A percentile compares a stretch with the other conserved stretches of the same genome.
Evolutionary conservation across 2,888 invertebrate species (phyloP).

Genomic region (Caenorhabditis imperialis): DNA sequence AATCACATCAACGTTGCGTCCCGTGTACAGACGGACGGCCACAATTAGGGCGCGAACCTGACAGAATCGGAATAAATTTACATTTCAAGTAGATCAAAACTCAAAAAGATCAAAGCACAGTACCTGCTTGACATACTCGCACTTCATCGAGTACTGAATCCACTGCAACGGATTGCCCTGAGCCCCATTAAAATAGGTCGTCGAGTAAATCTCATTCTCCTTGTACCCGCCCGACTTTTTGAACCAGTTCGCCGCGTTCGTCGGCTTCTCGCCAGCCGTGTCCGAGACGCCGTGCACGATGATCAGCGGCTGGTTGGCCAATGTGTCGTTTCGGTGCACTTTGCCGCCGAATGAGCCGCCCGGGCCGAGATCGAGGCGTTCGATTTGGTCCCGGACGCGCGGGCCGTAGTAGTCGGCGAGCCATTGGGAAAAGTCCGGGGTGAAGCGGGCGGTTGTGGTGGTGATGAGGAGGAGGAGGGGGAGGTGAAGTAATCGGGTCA

Average conservation of each 20-base stretch:
- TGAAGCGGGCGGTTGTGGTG: slow-evolving; percentile 57
- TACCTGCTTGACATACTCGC: slow-evolving; percentile 73
- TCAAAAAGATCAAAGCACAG: neutral
- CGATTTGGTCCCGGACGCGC: slow-evolving; percentile 62
- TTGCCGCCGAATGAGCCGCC: slow-evolving; percentile 75
- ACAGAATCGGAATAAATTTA: neutral
- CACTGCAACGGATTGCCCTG: slow-evolving; percentile 77
- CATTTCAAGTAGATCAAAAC: slow-evolving; percentile 6
- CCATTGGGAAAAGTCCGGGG: slow-evolving; percentile 64
- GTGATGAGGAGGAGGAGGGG: slow-evolving; percentile 1
- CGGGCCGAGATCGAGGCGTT: slow-evolving; percentile 69
- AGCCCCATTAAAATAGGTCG: slow-evolving; percentile 77
- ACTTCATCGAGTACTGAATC: slow-evolving; percentile 76
- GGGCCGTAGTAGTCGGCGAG: slow-evolving; percentile 63
- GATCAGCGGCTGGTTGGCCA: slow-evolving; percentile 73
- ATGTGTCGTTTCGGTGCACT: slow-evolving; percentile 53
- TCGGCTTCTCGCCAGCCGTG: slow-evolving; percentile 74
- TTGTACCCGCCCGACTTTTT: slow-evolving; percentile 66
- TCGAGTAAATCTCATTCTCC: slow-evolving; percentile 73
- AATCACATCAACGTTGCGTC: slow-evolving; percentile 76
- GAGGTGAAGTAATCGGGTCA: too few species aligned
- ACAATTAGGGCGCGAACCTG: slow-evolving; percentile 76
- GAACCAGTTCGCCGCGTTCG: slow-evolving; percentile 68
- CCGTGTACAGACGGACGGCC: slow-evolving; percentile 77
- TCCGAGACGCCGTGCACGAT: slow-evolving; percentile 77